Evolutionary conservation across 2,113 vertebrate genomes (phyloP).

Genomic region (Marcusenius ussheri): DNA sequence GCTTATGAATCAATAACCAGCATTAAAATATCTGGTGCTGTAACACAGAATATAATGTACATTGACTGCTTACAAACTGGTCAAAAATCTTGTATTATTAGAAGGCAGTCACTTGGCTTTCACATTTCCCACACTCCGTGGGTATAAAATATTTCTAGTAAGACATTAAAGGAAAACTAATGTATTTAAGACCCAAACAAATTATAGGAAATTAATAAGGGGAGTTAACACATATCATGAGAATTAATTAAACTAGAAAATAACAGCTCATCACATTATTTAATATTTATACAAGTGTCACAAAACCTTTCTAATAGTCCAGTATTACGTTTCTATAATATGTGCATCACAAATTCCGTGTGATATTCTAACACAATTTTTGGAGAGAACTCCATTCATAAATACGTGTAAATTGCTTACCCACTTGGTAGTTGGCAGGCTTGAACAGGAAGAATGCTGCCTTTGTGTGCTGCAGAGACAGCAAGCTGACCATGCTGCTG

Average conservation of each 20-base stretch:
- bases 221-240: not conserved
- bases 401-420: not conserved
- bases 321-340: not conserved
- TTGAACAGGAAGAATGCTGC: conserved; percentile 13
- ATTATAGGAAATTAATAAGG: not conserved
- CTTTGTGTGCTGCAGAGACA: conserved; percentile 74
- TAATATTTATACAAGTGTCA: not conserved
- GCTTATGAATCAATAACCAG: not conserved
- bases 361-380: not conserved
- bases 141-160: not conserved
- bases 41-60: not conserved
- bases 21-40: not conserved
- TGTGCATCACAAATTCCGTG: not conserved
- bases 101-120: not conserved
- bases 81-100: not conserved
- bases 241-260: not conserved
- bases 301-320: not conserved
- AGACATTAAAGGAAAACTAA: not conserved
- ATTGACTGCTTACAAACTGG: not conserved
- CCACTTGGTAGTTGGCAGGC: not conserved
- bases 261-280: not conserved
- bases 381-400: not conserved
- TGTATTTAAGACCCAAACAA: not conserved
- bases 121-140: not conserved
- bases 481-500: conserved; percentile 98